A percentile compares a stretch with the other conserved stretches of the same genome.
Evolutionary conservation across 2,113 vertebrate species (phyloP).

Genomic region (Anoplopoma fimbria): DNA sequence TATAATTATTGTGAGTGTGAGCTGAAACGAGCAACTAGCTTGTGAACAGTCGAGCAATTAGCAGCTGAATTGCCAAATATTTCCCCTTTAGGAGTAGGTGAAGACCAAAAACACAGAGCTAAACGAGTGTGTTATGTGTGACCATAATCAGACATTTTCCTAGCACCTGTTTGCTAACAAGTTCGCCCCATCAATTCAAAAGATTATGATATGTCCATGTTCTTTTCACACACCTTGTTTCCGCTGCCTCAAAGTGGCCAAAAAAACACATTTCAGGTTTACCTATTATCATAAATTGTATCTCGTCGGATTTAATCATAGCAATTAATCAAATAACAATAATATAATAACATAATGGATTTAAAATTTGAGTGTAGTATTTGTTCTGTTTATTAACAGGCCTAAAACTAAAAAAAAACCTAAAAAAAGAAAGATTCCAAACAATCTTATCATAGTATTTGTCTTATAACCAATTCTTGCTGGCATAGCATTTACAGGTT

Average conservation of each 20-base stretch:
- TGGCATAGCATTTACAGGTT: not conserved
- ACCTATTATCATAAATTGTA: no score
- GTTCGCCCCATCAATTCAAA: not conserved
- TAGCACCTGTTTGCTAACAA: not conserved
- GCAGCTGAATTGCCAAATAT: not conserved
- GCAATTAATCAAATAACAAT: no score
- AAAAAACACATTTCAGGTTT: not conserved
- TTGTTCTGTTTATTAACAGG: not conserved
- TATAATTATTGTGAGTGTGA: not conserved
- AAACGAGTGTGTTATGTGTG: not conserved
- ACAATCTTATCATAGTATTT: not conserved
- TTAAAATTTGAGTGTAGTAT: not conserved
- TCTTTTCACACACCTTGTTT: not conserved
- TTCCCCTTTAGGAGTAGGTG: not conserved
- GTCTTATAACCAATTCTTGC: not conserved
- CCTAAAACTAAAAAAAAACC: no score
- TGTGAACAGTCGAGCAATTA: not conserved
- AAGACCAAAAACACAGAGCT: not conserved
- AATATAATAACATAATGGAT: not conserved
- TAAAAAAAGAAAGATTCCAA: no score
- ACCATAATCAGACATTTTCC: not conserved
- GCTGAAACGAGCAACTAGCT: not conserved
- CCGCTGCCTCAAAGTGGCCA: not conserved
- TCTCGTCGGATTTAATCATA: no score
- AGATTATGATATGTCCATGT: not conserved